Base-by-base conservation (phyloP, 2,888 invertebrate species). In the Clistopyga incitator region DNA sequence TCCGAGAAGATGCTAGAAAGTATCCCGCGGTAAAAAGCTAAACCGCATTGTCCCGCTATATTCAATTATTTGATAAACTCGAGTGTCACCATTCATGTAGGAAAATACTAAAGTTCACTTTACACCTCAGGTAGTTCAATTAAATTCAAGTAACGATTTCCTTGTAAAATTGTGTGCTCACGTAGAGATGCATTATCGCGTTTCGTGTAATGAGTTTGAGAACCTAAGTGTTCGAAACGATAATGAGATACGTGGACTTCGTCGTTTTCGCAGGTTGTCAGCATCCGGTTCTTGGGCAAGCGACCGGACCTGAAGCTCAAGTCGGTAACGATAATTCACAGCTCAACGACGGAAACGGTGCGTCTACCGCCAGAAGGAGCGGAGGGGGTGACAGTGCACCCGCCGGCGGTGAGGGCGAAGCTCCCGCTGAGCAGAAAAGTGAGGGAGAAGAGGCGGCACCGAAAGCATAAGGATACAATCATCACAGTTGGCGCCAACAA, bases 321-420 rank as follows among this genome's bases (percentile, higher is more conserved):
- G 93, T 96, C 97, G 23, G 96, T 98, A 88, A 98, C 98, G 89
- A 97, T 98, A 93, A 97, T 98, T 91, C 98, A 98, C 95, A 97
- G 97, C 92, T 97, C 97, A 88, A 97, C 97, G 81, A 97, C 97
- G 82, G 98, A 98, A 94, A 97, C 97, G 86, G 97, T 97, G 86
- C 95, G 97, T 34, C 94, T 97, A 87, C 97, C 97, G 56, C 94
- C 94, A 78, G 95, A 95, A 84, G 97, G 96, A 84, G 96, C 97
- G 85, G 95, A 95, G 87, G 96, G 96, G 86, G 95, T 97, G 47
- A 97, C 97, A 85, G 97, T 98, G 2, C 98, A 98, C 91, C 98
- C 95, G 0, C 94, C 97, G 77, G 98, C 97, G 84, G 96, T 98
- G 85, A 96, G 97, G 86, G 97, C 97, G 70, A 98, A 98, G 94